Conservation (phyloP, 2,113 vertebrate species). For the Taurulus bubalis region DNA sequence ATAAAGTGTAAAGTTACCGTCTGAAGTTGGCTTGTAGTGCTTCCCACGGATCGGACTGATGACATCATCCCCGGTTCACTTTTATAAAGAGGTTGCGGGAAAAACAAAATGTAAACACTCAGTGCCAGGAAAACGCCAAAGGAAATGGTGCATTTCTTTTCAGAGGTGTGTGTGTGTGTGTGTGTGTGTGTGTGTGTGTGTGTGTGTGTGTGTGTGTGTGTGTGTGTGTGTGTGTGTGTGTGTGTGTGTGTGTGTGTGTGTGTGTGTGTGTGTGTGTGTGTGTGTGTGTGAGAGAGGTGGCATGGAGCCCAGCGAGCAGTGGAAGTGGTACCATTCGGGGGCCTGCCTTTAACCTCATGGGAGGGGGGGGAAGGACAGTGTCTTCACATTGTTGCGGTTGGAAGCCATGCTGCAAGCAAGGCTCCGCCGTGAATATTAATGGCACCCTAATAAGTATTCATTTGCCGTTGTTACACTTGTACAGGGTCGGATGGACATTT, state of each 20-base stretch:
- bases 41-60: slow-evolving; percentile 65
- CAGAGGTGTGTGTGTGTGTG: slow-evolving; percentile 8
- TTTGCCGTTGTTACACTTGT: slow-evolving; percentile 30
- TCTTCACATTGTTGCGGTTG: slow-evolving; percentile 73
- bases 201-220: too few species aligned
- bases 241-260: too few species aligned
- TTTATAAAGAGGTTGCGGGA: slow-evolving; percentile 42
- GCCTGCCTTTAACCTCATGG: slow-evolving; percentile 62
- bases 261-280: too few species aligned
- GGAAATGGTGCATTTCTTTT: slow-evolving; percentile 59
- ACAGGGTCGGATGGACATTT: slow-evolving; percentile 15
- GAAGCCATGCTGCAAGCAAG: slow-evolving; percentile 54
- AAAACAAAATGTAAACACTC: slow-evolving; percentile 15
- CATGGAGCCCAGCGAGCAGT: slow-evolving; percentile 64
- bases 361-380: slow-evolving; percentile 63
- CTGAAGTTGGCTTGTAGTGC: slow-evolving; percentile 9
- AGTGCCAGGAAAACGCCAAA: slow-evolving; percentile 53
- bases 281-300: slow-evolving; percentile 25
- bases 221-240: too few species aligned
- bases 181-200: too few species aligned
- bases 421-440: slow-evolving; percentile 76
- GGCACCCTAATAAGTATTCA: slow-evolving; percentile 37
- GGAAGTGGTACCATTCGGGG: slow-evolving; percentile 73
- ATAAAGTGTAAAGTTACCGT: slow-evolving; percentile 11
- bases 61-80: slow-evolving; percentile 63